Evolutionary conservation across 2,113 vertebrate genomes (phyloP), one percentile per base, ranked within the genome.

Genomic region (Tetrax tetrax): DNA sequence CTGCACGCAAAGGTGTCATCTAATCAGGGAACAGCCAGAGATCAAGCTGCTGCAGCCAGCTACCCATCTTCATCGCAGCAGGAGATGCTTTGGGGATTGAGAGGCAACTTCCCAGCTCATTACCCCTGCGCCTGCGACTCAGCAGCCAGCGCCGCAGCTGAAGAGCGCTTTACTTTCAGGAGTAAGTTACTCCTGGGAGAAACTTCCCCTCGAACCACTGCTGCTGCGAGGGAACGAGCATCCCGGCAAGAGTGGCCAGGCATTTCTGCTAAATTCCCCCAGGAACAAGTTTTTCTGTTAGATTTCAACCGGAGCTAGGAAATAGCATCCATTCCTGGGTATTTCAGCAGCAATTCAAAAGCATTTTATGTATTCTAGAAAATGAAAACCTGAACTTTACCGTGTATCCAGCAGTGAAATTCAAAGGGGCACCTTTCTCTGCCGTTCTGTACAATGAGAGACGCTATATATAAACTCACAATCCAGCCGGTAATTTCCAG

Each of bases 381-480:
- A 91, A 92, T 28, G 72, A 87, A 89, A 96, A 87, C 80, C 85
- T 75, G 89, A 94, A 69, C 75, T 87, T 87, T 41, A 60, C 71
- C 60, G 59, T 41, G 35, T 18, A 75, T 60, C 94, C 95, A 91
- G 94, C 85, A 68, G 83, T 7, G 89, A 87, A 69, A 96, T 92
- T 89, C 88, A 90, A 89, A 89, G 25, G 31, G 56, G 28, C 23
- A 66, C 79, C 76, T 92, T 83, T 78, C 18, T 75, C 64, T 83
- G 66, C 78, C 78, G 61, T 81, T 94, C 63, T 45, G 41, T 57
- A 94, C 95, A 95, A 89, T 69, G 80, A 90, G 24, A 78, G 37
- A 61, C 2, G 6, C 95, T 96, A 94, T 93, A 94, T 90, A 96
- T 92, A 97, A 92, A 87, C 94, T 90, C 88, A 70, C 93, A 92